These are phyloP conservation scores for Caretta caretta DNA, from an alignment of 2,113 vertebrate genomes.

Conservation along the genomic window DNA sequence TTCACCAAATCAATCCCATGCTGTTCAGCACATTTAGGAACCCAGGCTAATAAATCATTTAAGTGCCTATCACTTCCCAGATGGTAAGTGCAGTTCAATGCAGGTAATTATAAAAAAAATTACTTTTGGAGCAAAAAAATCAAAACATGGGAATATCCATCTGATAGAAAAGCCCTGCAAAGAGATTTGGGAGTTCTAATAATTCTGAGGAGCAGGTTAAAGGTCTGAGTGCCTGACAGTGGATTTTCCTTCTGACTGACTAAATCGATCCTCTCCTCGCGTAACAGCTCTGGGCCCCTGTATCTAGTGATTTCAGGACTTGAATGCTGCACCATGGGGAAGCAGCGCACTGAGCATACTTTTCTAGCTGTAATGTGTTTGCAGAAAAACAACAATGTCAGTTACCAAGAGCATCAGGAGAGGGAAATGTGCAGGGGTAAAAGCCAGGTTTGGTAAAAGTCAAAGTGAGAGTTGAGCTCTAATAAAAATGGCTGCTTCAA, in stretches of 20 bases:
- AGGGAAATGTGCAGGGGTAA: constrained; percentile 7
- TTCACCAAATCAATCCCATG: constrained; percentile 68
- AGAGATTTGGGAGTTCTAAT: constrained; percentile 81
- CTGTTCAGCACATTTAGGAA: constrained; percentile 65
- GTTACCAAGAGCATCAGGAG: constrained; percentile 59
- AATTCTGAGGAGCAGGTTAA: constrained; percentile 77
- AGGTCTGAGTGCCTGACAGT: constrained; percentile 78
- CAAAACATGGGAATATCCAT: constrained; percentile 79
- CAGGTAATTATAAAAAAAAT: constrained; percentile 85
- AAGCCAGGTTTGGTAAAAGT: constrained; percentile 39
- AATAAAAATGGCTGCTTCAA: not conserved
- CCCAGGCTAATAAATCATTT: constrained; percentile 80
- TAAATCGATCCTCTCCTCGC: constrained; percentile 76
- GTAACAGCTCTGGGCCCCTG: constrained; percentile 29
- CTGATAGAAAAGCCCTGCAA: constrained; percentile 79
- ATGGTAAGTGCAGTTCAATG: constrained; percentile 81
- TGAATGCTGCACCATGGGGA: not conserved
- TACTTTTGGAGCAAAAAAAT: constrained; percentile 83
- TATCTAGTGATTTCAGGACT: constrained; percentile 57
- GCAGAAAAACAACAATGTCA: constrained; percentile 32
- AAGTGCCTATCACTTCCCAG: constrained; percentile 74
- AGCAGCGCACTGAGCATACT: not conserved
- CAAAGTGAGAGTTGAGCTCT: not conserved
- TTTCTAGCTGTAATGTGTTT: constrained; percentile 19
- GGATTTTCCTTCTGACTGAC: constrained; percentile 75